Evolutionary conservation across 2,113 vertebrate genomes (phyloP).

Genomic region (Xyrauchen texanus): DNA sequence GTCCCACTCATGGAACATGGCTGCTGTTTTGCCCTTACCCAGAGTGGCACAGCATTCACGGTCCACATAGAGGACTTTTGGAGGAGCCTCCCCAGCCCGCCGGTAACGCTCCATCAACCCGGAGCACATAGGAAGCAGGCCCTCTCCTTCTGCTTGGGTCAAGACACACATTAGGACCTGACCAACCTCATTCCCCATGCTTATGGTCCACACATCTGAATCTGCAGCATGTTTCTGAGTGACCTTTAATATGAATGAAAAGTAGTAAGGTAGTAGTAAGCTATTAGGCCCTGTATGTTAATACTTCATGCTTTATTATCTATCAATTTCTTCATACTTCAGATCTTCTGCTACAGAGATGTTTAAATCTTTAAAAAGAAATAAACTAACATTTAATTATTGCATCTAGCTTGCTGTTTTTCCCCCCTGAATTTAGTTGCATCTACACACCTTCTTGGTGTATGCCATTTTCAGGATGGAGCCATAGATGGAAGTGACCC

Average conservation of each 20-base stretch:
- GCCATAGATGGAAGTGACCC: slow-evolving; percentile 43
- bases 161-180: slow-evolving; percentile 53
- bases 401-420: neutral
- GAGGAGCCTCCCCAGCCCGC: slow-evolving; percentile 46
- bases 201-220: slow-evolving; percentile 46
- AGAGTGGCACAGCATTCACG: slow-evolving; percentile 44
- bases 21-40: neutral
- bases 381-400: too few relatives aligned
- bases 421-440: neutral
- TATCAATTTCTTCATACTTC: neutral
- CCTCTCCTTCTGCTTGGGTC: slow-evolving; percentile 46
- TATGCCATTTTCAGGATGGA: slow-evolving; percentile 49
- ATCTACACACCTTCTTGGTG: slow-evolving; percentile 41
- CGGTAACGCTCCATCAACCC: neutral
- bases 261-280: neutral
- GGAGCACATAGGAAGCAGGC: neutral
- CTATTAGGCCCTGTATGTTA: too few relatives aligned
- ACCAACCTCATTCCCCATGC: slow-evolving; percentile 41
- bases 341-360: too few relatives aligned
- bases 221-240: slow-evolving; percentile 46
- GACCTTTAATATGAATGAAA: slow-evolving; percentile 27
- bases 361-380: neutral
- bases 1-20: too few relatives aligned
- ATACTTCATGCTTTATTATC: too few relatives aligned
- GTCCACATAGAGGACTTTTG: slow-evolving; percentile 53